Evolutionary conservation across 1,140 invertebrate genomes (phyloP).

Genomic region (Trichoplusia ni): DNA sequence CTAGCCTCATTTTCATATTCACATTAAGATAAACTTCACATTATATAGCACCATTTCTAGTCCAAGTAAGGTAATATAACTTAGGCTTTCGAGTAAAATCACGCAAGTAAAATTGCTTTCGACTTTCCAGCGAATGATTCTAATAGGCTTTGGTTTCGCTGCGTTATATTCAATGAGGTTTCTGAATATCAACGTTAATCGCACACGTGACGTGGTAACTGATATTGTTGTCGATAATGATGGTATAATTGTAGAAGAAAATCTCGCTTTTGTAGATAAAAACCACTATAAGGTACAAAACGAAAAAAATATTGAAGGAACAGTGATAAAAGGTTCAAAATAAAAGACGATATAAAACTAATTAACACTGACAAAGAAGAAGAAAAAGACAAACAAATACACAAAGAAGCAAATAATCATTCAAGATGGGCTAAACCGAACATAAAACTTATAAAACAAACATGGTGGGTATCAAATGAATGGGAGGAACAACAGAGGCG

Average conservation of each 20-base stretch:
- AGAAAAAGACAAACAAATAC: too few species aligned
- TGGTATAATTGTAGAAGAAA: too few species aligned
- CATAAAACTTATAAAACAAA: slow-evolving; percentile 16
- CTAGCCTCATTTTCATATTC: too few species aligned
- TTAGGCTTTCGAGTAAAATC: slow-evolving; percentile 33
- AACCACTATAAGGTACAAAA: too few species aligned
- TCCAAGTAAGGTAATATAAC: background rate
- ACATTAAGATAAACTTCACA: background rate
- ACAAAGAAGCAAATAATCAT: too few species aligned
- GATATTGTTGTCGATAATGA: too few species aligned
- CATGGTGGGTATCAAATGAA: slow-evolving; percentile 48
- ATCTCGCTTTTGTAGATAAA: too few species aligned
- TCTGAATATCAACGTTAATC: background rate
- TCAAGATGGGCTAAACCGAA: slow-evolving; percentile 13
- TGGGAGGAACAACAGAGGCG: slow-evolving; percentile 65
- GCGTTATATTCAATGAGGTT: background rate
- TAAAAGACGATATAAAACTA: too few species aligned
- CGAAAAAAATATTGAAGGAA: too few species aligned
- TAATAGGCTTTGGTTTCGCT: slow-evolving; percentile 15
- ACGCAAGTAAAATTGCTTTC: slow-evolving; percentile 32
- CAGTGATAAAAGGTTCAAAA: too few species aligned
- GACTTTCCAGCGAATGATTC: slow-evolving; percentile 39
- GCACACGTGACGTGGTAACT: background rate
- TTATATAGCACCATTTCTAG: background rate
- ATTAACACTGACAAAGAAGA: too few species aligned